Percentiles rank a stretch among this genome's conserved stretches.
phyloP scores from a whole-genome alignment of 2,888 invertebrate genomes.

The Aspidiotus destructor region DNA sequence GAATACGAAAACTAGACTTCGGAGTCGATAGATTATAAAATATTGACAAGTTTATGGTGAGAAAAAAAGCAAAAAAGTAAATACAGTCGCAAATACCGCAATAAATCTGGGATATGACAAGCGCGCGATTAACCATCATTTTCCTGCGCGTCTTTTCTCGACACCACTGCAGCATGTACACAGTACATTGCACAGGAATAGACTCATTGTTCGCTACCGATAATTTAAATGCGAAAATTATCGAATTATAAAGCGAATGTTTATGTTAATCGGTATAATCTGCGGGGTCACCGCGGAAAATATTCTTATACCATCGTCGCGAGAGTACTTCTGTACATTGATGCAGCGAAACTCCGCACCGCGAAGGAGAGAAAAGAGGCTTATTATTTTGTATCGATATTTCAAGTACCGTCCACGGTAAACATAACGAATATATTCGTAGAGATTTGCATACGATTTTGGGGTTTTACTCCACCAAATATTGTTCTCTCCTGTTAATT shows the following conservation, averaged over 20 bases:
- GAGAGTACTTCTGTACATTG: conserved; percentile 8
- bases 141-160: conserved; percentile 1
- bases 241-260: conserved; percentile 32
- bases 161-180: too few relatives aligned
- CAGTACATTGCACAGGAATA: neutral
- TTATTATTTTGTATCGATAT: conserved; percentile 33
- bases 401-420: conserved; percentile 32
- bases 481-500: conserved; percentile 25
- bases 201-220: conserved; percentile 16
- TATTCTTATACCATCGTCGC: conserved; percentile 16
- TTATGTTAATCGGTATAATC: conserved; percentile 29
- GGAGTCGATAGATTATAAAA: conserved; percentile 19
- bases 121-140: conserved; percentile 16
- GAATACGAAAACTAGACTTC: neutral
- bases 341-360: neutral
- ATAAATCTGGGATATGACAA: conserved; percentile 27
- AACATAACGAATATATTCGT: conserved; percentile 31
- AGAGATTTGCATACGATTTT: conserved; percentile 29
- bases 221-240: conserved; percentile 32
- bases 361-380: conserved; percentile 15
- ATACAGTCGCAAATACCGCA: conserved; percentile 13
- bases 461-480: conserved; percentile 25
- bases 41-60: conserved; percentile 30
- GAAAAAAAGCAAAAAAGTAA: conserved; percentile 5
- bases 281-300: neutral